phyloP scores from a whole-genome alignment of 2,113 vertebrate species.

The Delphinus delphis region DNA sequence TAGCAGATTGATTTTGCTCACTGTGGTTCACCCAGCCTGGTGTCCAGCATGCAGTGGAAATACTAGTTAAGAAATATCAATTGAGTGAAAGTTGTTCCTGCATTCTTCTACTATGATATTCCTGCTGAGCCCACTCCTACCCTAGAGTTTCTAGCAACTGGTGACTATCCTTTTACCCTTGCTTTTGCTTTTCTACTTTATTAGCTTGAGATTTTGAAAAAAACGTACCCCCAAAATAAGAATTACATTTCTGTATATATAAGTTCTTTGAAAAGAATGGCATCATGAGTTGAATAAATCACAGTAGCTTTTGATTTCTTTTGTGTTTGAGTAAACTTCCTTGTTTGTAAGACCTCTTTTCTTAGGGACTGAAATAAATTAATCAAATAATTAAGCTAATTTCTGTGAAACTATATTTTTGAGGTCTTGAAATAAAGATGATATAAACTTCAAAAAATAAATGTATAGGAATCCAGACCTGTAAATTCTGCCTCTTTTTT shows the following conservation, averaged over 20 bases:
- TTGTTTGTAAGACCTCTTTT: neutral
- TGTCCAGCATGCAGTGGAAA: neutral
- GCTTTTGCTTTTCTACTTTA: neutral
- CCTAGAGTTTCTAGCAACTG: neutral
- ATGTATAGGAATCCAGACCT: neutral
- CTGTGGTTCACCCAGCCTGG: neutral
- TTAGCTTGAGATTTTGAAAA: slow-evolving; percentile 17
- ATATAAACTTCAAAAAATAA: neutral
- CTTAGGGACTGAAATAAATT: neutral
- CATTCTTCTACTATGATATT: neutral
- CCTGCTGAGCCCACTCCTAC: neutral
- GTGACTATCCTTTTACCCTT: neutral
- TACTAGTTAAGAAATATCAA: neutral
- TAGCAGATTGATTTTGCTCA: neutral
- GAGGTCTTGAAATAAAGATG: neutral
- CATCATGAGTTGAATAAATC: neutral
- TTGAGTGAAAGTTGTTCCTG: neutral
- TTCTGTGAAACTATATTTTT: neutral
- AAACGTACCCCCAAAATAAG: neutral
- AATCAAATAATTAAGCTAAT: neutral
- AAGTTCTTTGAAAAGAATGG: neutral
- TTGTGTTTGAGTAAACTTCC: neutral
- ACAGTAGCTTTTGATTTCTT: neutral
- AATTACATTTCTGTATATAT: neutral
- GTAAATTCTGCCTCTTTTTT: neutral